Evolutionary conservation across 2,113 vertebrate genomes (phyloP).

Genomic region (Ursus arctos): DNA sequence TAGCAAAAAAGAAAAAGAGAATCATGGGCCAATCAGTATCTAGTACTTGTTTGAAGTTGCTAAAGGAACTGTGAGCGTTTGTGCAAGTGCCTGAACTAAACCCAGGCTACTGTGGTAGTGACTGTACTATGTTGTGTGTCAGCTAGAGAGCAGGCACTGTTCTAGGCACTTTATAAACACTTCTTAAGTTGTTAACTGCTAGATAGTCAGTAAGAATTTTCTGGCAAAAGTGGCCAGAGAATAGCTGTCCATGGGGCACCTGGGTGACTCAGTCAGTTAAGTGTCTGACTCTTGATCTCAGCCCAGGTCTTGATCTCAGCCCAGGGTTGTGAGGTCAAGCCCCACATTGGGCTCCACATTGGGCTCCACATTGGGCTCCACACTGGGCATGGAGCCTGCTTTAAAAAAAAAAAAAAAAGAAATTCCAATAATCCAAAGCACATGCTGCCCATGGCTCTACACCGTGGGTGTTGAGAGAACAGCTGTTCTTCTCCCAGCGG

Average conservation of each 20-base stretch:
- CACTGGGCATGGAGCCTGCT: neutral
- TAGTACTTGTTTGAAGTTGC: neutral
- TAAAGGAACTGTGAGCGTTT: neutral
- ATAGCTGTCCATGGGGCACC: neutral
- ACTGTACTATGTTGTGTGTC: neutral
- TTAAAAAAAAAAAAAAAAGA: neutral
- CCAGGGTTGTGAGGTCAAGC: neutral
- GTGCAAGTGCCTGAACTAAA: neutral
- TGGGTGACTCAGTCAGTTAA: neutral
- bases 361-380: neutral
- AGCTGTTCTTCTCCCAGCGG: neutral
- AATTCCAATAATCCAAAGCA: neutral
- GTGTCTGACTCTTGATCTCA: neutral
- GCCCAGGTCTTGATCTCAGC: neutral
- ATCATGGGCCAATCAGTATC: neutral
- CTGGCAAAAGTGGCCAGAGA: neutral
- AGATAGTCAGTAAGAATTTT: neutral
- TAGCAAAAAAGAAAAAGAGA: neutral
- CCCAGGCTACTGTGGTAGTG: neutral
- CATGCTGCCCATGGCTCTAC: fast-evolving
- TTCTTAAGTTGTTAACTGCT: neutral
- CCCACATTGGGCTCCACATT: neutral
- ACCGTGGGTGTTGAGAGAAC: neutral
- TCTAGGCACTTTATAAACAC: neutral
- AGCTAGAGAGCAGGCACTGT: neutral